These are phyloP conservation scores for Ophioninae sp. DNA, from an alignment of 2,888 invertebrate genomes.

Conservation along the genomic window DNA sequence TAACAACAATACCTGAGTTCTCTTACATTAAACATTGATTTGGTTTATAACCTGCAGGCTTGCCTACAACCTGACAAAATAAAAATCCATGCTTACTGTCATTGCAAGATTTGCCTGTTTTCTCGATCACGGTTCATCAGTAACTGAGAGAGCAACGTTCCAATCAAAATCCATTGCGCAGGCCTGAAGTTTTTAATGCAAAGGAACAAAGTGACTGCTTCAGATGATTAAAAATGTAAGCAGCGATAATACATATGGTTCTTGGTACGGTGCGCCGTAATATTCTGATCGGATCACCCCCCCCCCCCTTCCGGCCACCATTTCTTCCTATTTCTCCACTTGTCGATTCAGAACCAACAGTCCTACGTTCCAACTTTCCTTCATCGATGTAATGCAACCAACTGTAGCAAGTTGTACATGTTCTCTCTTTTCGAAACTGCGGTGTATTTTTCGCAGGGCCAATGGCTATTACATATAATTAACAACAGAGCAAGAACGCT, in stretches of 20 bases:
- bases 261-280: background rate
- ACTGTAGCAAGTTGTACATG: background rate
- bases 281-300: background rate
- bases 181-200: background rate
- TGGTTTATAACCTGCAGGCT: background rate
- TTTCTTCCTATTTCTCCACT: background rate
- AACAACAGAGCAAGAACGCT: slow-evolving; percentile 8
- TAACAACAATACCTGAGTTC: background rate
- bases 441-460: background rate
- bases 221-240: background rate
- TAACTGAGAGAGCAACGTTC: background rate
- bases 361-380: background rate
- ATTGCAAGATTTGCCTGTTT: background rate
- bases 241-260: slow-evolving; percentile 1
- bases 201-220: background rate
- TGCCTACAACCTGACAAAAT: background rate
- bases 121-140: background rate
- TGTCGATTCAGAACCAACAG: background rate
- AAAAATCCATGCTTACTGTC: background rate
- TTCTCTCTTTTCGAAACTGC: background rate
- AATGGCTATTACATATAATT: background rate
- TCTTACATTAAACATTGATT: background rate
- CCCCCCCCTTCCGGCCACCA: background rate
- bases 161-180: background rate
- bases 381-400: background rate